phyloP scores from a whole-genome alignment of 2,113 vertebrate species.

The Percopsis transmontana region DNA sequence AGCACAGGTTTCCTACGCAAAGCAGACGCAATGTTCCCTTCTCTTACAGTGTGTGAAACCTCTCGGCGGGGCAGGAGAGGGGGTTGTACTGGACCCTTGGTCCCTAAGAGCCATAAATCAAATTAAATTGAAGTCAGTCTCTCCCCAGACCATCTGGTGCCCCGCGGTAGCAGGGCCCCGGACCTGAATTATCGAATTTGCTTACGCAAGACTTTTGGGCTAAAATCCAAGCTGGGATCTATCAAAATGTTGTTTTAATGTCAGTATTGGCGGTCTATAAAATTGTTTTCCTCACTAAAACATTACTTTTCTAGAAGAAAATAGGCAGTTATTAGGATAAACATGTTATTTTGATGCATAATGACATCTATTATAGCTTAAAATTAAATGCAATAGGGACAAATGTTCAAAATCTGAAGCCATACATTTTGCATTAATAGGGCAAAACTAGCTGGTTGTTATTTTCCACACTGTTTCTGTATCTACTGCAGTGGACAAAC shows the following conservation, averaged over 20 bases:
- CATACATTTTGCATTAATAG: too few relatives aligned
- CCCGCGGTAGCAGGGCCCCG: constrained; percentile 11
- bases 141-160: constrained; percentile 38
- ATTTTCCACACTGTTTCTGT: too few relatives aligned
- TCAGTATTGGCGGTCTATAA: too few relatives aligned
- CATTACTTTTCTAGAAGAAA: too few relatives aligned
- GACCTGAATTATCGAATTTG: not conserved
- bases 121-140: constrained; percentile 59
- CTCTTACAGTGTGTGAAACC: constrained; percentile 3
- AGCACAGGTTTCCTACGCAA: constrained; percentile 46
- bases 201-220: not conserved
- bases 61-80: not conserved
- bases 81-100: constrained; percentile 23
- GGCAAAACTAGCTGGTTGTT: too few relatives aligned
- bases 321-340: too few relatives aligned
- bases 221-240: not conserved
- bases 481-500: too few relatives aligned
- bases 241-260: not conserved
- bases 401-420: too few relatives aligned
- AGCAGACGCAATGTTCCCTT: constrained; percentile 46
- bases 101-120: constrained; percentile 61
- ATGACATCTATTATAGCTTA: too few relatives aligned
- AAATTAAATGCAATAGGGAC: too few relatives aligned
- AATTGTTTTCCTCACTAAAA: too few relatives aligned
- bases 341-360: too few relatives aligned